Evolutionary conservation across 2,113 vertebrate species (phyloP).

Genomic region (Cebidichthys violaceus): DNA sequence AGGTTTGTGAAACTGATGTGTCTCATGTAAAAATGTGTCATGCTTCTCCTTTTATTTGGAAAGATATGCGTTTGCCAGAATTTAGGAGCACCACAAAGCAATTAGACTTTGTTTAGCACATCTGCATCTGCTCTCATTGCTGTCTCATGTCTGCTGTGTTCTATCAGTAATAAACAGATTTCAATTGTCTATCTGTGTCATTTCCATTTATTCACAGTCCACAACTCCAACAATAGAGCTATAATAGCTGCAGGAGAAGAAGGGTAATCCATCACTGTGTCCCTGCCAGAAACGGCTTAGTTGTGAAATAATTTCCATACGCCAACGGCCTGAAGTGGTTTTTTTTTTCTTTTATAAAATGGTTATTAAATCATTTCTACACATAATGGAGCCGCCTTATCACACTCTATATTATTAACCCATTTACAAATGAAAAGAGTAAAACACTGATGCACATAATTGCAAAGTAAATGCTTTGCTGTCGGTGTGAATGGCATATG

Average conservation of each 20-base stretch:
- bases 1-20: background rate
- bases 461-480: conserved; percentile 15
- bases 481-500: background rate
- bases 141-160: conserved; percentile 37
- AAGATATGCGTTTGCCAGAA: background rate
- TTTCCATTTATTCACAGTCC: conserved; percentile 62
- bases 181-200: conserved; percentile 56
- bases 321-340: conserved; percentile 44
- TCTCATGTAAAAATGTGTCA: background rate
- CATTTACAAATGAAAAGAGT: conserved; percentile 44
- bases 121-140: conserved; percentile 39
- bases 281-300: conserved; percentile 58
- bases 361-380: conserved; percentile 46
- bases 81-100: background rate
- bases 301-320: conserved; percentile 59
- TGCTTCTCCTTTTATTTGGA: background rate
- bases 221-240: conserved; percentile 49
- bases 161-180: conserved; percentile 54
- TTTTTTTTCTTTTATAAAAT: conserved; percentile 38
- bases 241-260: conserved; percentile 58
- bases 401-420: conserved; percentile 28
- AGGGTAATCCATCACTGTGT: conserved; percentile 58
- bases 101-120: conserved; percentile 21
- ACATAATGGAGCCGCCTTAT: conserved; percentile 44
- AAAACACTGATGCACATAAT: conserved; percentile 37